Evolutionary conservation across 2,888 invertebrate species (phyloP).

Genomic region (Lithosia quadra): DNA sequence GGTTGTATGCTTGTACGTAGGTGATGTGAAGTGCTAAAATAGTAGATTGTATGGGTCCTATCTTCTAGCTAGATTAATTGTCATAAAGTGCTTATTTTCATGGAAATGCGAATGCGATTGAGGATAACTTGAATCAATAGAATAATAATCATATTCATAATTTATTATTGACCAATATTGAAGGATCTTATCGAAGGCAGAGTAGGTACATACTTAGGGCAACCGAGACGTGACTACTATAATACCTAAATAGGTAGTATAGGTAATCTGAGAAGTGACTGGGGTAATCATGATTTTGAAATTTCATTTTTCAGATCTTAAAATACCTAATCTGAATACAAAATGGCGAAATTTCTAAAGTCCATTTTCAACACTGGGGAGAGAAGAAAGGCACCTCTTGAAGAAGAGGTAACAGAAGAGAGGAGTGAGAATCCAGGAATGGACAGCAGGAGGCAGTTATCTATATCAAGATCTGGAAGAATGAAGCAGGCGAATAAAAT

Average conservation of each 20-base stretch:
- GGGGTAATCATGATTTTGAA: neutral
- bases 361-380: constrained; percentile 74
- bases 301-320: neutral
- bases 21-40: constrained; percentile 2
- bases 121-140: no score
- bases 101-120: neutral
- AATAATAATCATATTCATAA: no score
- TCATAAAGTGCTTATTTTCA: constrained; percentile 1
- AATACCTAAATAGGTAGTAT: no score
- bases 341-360: constrained; percentile 81
- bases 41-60: neutral
- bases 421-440: constrained; percentile 61
- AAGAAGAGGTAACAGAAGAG: constrained; percentile 60
- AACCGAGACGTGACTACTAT: no score
- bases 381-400: constrained; percentile 57
- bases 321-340: neutral
- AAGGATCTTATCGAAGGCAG: no score
- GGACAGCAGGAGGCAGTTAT: constrained; percentile 75
- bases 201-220: no score
- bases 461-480: constrained; percentile 88
- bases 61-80: neutral
- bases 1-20: neutral
- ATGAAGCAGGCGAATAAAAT: constrained; percentile 86
- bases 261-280: no score
- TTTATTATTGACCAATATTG: no score